Evolutionary conservation across 2,888 invertebrate species (phyloP).

Genomic region (Malthinus flaveolus): DNA sequence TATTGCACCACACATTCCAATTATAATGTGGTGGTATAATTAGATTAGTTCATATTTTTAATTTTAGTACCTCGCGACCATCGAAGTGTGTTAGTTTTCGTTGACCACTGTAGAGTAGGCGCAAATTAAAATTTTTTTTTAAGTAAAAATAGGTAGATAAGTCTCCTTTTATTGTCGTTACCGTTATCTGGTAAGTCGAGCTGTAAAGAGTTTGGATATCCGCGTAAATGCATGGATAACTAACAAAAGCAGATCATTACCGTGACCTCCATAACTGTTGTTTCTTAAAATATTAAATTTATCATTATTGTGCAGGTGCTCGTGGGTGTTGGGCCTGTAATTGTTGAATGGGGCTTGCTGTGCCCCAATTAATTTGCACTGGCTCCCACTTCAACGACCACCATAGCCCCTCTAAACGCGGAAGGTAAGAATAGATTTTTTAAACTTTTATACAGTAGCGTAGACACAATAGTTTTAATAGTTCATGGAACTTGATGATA

Average conservation of each 20-base stretch:
- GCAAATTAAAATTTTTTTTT: too few relatives aligned
- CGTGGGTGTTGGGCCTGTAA: conserved; percentile 24
- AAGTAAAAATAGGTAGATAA: too few relatives aligned
- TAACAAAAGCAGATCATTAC: conserved; percentile 14
- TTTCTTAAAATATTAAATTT: conserved; percentile 7
- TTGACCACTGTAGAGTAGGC: too few relatives aligned
- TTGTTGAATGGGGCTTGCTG: conserved; percentile 54
- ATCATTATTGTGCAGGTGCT: conserved; percentile 20
- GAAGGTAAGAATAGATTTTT: conserved; percentile 47
- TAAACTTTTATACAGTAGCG: too few relatives aligned
- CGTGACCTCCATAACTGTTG: conserved; percentile 20
- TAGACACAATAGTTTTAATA: too few relatives aligned
- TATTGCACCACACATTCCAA: too few relatives aligned
- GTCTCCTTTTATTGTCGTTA: background rate
- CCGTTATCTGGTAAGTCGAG: conserved; percentile 9
- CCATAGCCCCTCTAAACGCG: conserved; percentile 56
- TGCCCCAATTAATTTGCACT: conserved; percentile 55
- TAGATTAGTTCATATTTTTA: too few relatives aligned
- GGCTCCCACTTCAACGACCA: conserved; percentile 56
- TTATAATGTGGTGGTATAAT: too few relatives aligned
- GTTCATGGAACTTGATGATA: too few relatives aligned
- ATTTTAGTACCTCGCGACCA: too few relatives aligned
- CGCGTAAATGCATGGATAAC: conserved; percentile 3
- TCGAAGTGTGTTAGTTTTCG: too few relatives aligned
- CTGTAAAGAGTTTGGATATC: conserved; percentile 7